A percentile compares a stretch with the other conserved stretches of the same genome.
phyloP scores from a whole-genome alignment of 2,888 invertebrate genomes.

The Patella caerulea region DNA sequence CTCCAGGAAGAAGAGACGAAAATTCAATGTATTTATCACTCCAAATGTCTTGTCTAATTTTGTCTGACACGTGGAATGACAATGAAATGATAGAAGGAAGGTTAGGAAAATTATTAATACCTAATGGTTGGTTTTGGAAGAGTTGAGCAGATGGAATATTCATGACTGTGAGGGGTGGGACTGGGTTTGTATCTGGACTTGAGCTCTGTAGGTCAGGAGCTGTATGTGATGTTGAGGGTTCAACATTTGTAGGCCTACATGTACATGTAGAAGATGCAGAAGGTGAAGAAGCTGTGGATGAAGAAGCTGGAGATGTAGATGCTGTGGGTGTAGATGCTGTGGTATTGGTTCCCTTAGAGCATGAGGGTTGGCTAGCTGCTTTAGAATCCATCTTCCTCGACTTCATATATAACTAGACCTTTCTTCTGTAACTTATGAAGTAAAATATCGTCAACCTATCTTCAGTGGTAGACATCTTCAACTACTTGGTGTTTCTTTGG shows the following conservation, averaged over 20 bases:
- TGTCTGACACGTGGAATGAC: neutral
- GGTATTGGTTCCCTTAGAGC: neutral
- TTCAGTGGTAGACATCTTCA: neutral
- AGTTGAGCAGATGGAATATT: too few relatives aligned
- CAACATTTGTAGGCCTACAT: neutral
- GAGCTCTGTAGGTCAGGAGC: too few relatives aligned
- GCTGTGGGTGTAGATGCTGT: neutral
- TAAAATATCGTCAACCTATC: neutral
- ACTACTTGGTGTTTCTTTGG: neutral
- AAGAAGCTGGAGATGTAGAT: neutral
- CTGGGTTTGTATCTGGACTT: too few relatives aligned
- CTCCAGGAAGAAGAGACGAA: neutral
- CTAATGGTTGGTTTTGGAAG: too few relatives aligned
- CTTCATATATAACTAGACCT: neutral
- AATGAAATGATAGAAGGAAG: neutral
- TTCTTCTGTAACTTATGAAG: neutral
- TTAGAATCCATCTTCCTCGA: too few relatives aligned
- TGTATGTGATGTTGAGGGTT: neutral
- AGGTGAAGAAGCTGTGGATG: neutral
- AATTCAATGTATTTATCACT: neutral
- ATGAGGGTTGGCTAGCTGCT: too few relatives aligned
- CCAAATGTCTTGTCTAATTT: neutral
- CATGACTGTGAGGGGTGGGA: too few relatives aligned
- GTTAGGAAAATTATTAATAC: neutral
- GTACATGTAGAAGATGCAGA: neutral